Evolutionary conservation across 2,888 invertebrate genomes (phyloP), one percentile per base, ranked within the genome.

Genomic region (Orchesellides sinensis): DNA sequence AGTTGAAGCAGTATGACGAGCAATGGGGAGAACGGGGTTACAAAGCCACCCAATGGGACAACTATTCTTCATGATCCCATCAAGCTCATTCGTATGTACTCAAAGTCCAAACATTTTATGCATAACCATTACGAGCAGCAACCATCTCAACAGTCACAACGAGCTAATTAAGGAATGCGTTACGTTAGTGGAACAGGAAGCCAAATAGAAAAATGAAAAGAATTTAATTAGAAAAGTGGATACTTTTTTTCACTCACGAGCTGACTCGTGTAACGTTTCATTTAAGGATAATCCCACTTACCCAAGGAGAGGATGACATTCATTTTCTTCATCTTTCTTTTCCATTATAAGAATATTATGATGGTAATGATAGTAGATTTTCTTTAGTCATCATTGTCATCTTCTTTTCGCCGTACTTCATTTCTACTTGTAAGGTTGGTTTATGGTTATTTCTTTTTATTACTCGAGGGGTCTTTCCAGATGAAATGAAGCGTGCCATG

Each of bases 61-160:
- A 63, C 78, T 21, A 84, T 88, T 63, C 84, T 88, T 40, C 84
- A 86, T 52, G 88, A 88, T 59, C 88, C 88, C 21, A 85, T 88
- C 68, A 87, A 85, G 66, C 86, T 88, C 72, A 88, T 88, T 69
- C 84, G 88, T 56, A 86, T 88, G 83, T 88, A 88, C 75, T 87
- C 88, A 21, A 87, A 88, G 73, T 84, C 85, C 25, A 85, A 85
- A 40, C 81, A 84, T 69, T 85, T 82, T 59, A 70, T 75, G 17
- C 69, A 82, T 49, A 85, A 40, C 73, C 68, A 84, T 78, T 84
- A 81, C 49, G 84, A 84, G 27, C 83, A 29, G 54, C 29, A 49
- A 61, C 72, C 73, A 68, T 73, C 81, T 61, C 70, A 66, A 61
- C 82, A 70, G 25, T 70, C 81, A 61, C 83, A 83, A 74, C 66